These are phyloP conservation scores for Geophilus truncorum DNA, from an alignment of 2,888 invertebrate species.

Conservation along the genomic window DNA sequence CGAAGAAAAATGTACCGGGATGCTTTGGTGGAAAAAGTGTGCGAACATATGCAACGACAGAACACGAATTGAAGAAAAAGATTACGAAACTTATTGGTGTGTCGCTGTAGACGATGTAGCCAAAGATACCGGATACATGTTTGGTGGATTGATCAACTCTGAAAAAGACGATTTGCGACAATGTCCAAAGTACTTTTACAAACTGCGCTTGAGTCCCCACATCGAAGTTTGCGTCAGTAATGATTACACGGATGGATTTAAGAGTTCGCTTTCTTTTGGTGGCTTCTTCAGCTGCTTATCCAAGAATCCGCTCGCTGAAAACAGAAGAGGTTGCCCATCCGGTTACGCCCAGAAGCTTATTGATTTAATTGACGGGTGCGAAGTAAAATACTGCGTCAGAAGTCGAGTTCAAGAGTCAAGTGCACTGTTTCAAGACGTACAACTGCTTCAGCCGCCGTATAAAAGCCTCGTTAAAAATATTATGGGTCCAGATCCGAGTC, in stretches of 20 bases:
- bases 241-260: not conserved
- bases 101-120: not conserved
- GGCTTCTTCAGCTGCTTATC: constrained; percentile 29
- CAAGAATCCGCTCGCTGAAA: not conserved
- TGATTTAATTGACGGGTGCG: not conserved
- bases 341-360: not conserved
- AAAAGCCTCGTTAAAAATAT: not conserved
- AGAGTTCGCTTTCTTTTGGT: not conserved
- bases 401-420: not conserved
- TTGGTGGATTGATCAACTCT: not conserved
- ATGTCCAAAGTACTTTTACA: not conserved
- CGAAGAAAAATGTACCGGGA: not conserved
- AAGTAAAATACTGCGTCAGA: not conserved
- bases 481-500: not conserved
- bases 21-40: not conserved
- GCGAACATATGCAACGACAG: not conserved
- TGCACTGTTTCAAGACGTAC: not conserved
- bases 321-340: not conserved
- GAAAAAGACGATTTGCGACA: not conserved
- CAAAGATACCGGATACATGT: constrained; percentile 9
- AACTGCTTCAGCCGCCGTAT: not conserved
- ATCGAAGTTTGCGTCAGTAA: constrained; percentile 7
- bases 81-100: not conserved
- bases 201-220: not conserved
- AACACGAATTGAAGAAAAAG: too few species aligned